phyloP scores from a whole-genome alignment of 1,140 invertebrate species.

The Oscheius sp. region DNA sequence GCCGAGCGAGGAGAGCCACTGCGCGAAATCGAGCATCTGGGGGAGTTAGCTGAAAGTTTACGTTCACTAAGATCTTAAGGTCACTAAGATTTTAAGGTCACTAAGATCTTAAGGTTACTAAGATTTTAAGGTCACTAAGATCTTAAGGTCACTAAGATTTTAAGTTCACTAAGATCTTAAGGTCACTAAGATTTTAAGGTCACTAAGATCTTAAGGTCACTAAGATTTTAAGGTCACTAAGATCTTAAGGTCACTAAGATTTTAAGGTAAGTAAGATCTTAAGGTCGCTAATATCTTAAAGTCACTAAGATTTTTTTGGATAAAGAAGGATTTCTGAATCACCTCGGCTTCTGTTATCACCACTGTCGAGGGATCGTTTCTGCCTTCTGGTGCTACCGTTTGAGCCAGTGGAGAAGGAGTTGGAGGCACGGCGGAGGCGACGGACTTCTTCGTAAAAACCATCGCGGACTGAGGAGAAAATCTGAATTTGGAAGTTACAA shows the following conservation, averaged over 20 bases:
- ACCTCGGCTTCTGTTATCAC: not conserved
- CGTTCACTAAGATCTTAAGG: not conserved
- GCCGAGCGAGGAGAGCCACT: slow-evolving; percentile 3
- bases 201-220: too few relatives aligned
- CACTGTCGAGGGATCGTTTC: not conserved
- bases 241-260: too few relatives aligned
- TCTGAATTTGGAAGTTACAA: slow-evolving; percentile 40
- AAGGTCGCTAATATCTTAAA: not conserved
- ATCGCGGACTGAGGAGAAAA: slow-evolving; percentile 56
- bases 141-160: too few relatives aligned
- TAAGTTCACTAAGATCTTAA: too few relatives aligned
- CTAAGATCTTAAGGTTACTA: not conserved
- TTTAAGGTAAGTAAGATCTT: not conserved
- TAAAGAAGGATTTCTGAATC: not conserved
- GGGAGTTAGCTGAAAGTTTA: not conserved
- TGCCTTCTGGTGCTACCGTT: slow-evolving; percentile 25
- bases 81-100: not conserved
- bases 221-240: too few relatives aligned
- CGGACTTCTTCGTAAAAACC: slow-evolving; percentile 58
- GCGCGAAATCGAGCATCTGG: not conserved
- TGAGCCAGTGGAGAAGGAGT: slow-evolving; percentile 53
- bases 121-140: too few relatives aligned
- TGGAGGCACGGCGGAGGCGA: slow-evolving; percentile 44
- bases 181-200: too few relatives aligned
- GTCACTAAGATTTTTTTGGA: not conserved